phyloP scores from a whole-genome alignment of 2,888 invertebrate genomes.

The Troides helena region DNA sequence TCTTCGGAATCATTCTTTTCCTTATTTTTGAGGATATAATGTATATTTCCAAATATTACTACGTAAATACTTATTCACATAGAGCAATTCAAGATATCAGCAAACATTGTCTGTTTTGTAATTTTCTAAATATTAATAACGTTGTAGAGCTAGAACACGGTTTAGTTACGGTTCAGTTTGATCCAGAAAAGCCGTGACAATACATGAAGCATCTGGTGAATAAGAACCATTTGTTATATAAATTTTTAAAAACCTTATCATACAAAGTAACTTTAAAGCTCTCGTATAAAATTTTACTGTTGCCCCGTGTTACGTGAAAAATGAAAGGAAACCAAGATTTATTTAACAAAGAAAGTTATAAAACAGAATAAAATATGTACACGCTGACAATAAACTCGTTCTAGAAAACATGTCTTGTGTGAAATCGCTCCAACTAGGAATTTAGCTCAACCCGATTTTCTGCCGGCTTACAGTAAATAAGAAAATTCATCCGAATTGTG shows the following conservation, averaged over 20 bases:
- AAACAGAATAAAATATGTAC: slow-evolving; percentile 40
- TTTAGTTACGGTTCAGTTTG: background rate
- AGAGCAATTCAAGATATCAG: background rate
- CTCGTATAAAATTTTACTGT: background rate
- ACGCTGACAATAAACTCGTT: slow-evolving; percentile 50
- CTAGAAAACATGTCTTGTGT: slow-evolving; percentile 63
- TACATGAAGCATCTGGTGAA: background rate
- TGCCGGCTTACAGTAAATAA: slow-evolving; percentile 74
- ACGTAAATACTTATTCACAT: background rate
- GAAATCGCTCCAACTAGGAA: slow-evolving; percentile 62
- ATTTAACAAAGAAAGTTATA: slow-evolving; percentile 33
- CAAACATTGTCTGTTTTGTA: background rate
- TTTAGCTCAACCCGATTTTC: slow-evolving; percentile 59
- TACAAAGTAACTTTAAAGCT: background rate
- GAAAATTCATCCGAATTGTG: slow-evolving; percentile 74
- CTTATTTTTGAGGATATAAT: background rate
- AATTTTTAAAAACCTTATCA: slow-evolving; percentile 7
- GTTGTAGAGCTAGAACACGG: background rate
- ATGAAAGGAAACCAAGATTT: slow-evolving; percentile 25
- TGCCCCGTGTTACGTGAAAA: slow-evolving; percentile 4
- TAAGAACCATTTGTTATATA: background rate
- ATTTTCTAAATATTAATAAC: background rate
- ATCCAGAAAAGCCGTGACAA: too few species aligned
- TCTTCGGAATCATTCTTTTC: too few species aligned
- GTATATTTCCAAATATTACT: background rate